Evolutionary conservation across 2,797 vertebrate species (phyloP), one percentile per base, ranked within the genome.

Genomic region (Myripristis jacobus): DNA sequence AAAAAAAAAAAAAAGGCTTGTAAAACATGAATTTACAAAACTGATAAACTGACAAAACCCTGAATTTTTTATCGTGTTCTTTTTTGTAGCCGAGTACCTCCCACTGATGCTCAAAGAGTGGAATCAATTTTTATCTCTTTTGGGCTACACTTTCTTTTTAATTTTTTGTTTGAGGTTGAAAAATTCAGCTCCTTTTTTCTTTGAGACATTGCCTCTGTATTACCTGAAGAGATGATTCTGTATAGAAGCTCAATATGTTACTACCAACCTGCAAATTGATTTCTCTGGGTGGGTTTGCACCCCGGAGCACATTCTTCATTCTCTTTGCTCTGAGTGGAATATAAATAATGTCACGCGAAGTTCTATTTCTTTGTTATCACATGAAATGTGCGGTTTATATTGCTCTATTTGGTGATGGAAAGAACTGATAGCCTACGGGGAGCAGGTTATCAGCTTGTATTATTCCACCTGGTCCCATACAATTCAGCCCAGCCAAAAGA

Each of bases 221-320:
- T 80, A 89, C 59, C 72, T 48, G 60, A 73, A 84, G 68, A 88
- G 77, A 80, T 88, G 21, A 78, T 88, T 87, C 62, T 46, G 67
- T 70, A 61, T 86, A 47, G 73, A 56, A 82, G 78, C 89, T 88
- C 83, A 84, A 84, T 86, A 85, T 73, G 71, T 89, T 87, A 85
- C 83, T 66, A 34, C 41, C 27, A 70, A 89, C 77, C 74, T 77
- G 56, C 73, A 88, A 88, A 90, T 82, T 84, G 85, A 89, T 89
- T 88, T 89, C 77, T 85, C 52, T 68, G 70, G 79, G 70, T 78
- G 76, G 59, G 61, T 79, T 80, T 83, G 68, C 75, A 67, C 81
- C 82, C 82, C 18, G 19, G 59, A 83, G 81, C 82, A 46, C 57
- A 60, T 87, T 60, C 73, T 75, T 75, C 66, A 61, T 75, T 85